Base-by-base conservation (phyloP, 2,888 invertebrate genomes). In the Orchestes rusci region DNA sequence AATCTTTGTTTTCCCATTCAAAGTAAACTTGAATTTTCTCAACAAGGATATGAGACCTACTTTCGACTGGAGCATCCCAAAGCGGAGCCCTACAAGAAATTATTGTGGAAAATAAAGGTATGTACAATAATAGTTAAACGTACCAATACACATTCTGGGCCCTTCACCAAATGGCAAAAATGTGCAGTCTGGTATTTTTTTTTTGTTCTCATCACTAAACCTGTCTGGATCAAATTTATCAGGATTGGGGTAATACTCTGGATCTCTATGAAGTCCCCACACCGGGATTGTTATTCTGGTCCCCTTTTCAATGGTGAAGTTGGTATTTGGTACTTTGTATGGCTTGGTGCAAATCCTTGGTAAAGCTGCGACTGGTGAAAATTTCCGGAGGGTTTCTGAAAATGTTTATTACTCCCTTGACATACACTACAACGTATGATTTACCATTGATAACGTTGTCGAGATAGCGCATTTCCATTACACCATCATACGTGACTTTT, bases 231-330 rank as follows among this genome's bases (percentile, higher is more conserved):
- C 12, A 17, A 16, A 34, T 17, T 17, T 59, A 16, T 63, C 55
- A 0, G 70, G 69, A 32, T 70, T 58, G 1, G 66, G 63, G 45
- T 56, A 70, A 55, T 62, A 62, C 16, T 62, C 53, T 3, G 60
- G 57, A 51, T 69, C 67, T 29, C 55, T 58, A 38, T 61, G 61
- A 16, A 61, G 20, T 4, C 55, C 56, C 12, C 49, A 50, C 23
- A 55, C 33, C 3, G 70, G 66, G 27, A 46, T 33, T 4, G 1
- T 10, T n/a, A 42, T 23, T 4, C 12, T 3, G 3, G 42, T 39
- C 7, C 12, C 17, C 17, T 34, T 12, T n/a, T 34, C 34, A 7
- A 34, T 16, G 8, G 17, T 10, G 8, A 17, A 10, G 17, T 34
- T 18, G 17, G 16, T 34, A 10, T 3, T 18, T 2, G 34, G 34